Conservation (phyloP, 2,797 vertebrate genomes). For the Myotis vivesi region DNA sequence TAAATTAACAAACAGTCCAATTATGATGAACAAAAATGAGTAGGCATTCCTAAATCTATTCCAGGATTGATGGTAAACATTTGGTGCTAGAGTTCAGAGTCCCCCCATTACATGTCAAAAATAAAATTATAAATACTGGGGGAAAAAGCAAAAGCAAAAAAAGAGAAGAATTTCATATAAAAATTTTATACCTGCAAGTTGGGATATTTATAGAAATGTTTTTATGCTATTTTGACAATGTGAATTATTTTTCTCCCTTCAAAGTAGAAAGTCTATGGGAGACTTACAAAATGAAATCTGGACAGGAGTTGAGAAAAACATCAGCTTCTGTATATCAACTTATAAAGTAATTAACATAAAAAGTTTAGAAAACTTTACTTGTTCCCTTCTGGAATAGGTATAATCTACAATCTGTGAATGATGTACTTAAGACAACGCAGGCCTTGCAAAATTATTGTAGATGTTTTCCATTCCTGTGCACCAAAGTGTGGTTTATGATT, state of each 20-base stretch:
- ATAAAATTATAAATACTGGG: conserved; percentile 19
- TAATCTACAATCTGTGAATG: not conserved
- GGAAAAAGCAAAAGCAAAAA: not conserved
- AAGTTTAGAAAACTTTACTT: conserved; percentile 2
- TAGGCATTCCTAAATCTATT: conserved; percentile 8
- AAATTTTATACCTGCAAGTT: not conserved
- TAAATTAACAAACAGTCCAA: conserved; percentile 27
- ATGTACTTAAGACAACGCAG: not conserved
- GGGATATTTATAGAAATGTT: not conserved
- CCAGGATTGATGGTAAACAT: conserved; percentile 71
- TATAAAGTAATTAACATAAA: not conserved
- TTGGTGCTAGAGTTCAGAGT: conserved; percentile 60
- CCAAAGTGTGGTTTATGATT: conserved; percentile 63
- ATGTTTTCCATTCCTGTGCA: not conserved
- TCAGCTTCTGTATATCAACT: not conserved
- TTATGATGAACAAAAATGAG: conserved; percentile 24
- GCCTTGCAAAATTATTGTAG: not conserved
- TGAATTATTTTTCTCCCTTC: conserved; percentile 32
- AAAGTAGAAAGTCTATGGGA: not conserved
- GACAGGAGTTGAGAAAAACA: not conserved
- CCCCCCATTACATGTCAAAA: conserved; percentile 61
- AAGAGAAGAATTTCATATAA: conserved; percentile 15
- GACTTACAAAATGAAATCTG: conserved; percentile 22
- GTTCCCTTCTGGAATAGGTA: not conserved
- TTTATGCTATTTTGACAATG: not conserved